Percentiles rank a stretch among this genome's conserved stretches.
phyloP scores from a whole-genome alignment of 1,140 invertebrate genomes.

The Leptinotarsa lineolata region DNA sequence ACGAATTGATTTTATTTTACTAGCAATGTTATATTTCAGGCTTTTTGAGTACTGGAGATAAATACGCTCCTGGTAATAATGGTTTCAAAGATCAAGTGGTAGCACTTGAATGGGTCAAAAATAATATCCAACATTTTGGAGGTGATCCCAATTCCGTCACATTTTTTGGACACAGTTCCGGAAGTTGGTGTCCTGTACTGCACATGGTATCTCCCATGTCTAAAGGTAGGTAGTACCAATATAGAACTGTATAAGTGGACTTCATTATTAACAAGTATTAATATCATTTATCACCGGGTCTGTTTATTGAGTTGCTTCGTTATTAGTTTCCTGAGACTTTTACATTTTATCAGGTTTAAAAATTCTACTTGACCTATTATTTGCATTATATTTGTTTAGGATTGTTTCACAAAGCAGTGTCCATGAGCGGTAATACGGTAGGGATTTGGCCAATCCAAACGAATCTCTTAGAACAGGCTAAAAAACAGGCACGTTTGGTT shows the following conservation, averaged over 20 bases:
- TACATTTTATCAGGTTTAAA: too few relatives aligned
- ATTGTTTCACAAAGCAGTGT: conserved; percentile 71
- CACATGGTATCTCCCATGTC: conserved; percentile 76
- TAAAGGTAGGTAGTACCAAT: conserved; percentile 49
- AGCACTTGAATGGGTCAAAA: conserved; percentile 72
- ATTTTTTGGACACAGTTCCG: conserved; percentile 71
- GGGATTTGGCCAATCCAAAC: conserved; percentile 60
- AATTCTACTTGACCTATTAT: too few relatives aligned
- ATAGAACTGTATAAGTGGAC: neutral
- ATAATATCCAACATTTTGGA: conserved; percentile 74
- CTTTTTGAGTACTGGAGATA: conserved; percentile 69
- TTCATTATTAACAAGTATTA: neutral
- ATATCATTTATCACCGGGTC: neutral
- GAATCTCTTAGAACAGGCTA: conserved; percentile 65
- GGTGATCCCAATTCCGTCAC: conserved; percentile 75
- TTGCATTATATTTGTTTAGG: conserved; percentile 36
- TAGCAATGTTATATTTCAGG: conserved; percentile 53
- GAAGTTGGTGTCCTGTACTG: conserved; percentile 66
- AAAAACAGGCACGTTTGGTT: conserved; percentile 69
- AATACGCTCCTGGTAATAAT: conserved; percentile 69
- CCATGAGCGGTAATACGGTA: conserved; percentile 71
- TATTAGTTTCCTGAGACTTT: too few relatives aligned
- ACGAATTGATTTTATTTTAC: too few relatives aligned
- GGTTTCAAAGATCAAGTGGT: conserved; percentile 77
- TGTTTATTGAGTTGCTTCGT: too few relatives aligned